phyloP scores from a whole-genome alignment of 2,797 vertebrate genomes.

The Arnoldichthys spilopterus region DNA sequence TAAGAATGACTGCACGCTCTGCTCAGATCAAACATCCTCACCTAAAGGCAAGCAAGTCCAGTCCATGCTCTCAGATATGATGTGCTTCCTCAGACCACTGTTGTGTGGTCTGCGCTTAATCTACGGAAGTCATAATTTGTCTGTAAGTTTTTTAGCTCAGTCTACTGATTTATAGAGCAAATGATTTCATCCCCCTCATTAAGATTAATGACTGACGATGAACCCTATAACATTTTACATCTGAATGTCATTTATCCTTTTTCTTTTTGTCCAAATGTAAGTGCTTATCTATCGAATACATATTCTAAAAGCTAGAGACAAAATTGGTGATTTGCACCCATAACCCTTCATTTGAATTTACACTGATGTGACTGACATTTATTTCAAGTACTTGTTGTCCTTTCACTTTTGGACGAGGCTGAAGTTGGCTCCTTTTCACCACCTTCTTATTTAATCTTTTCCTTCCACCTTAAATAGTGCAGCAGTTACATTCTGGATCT shows the following conservation, averaged over 20 bases:
- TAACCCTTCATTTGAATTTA: not conserved
- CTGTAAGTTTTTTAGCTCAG: not conserved
- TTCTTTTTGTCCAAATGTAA: not conserved
- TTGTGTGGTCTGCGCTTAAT: not conserved
- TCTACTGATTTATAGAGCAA: constrained; percentile 1
- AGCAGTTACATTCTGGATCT: not conserved
- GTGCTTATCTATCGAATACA: not conserved
- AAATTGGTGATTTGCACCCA: too few relatives aligned
- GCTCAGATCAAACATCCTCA: not conserved
- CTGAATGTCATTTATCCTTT: constrained; percentile 9
- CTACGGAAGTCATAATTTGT: constrained; percentile 1
- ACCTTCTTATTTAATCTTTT: not conserved
- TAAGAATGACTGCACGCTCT: constrained; percentile 21
- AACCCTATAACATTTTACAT: not conserved
- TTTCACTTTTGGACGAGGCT: not conserved
- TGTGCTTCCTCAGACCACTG: not conserved
- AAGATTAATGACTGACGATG: not conserved
- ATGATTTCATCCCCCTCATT: constrained; percentile 29
- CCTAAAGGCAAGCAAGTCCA: not conserved
- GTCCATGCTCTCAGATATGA: not conserved
- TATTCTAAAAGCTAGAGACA: not conserved
- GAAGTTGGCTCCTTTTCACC: not conserved
- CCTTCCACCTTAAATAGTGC: not conserved
- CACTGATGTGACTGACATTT: not conserved
- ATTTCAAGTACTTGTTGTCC: not conserved